phyloP scores from a whole-genome alignment of 2,113 vertebrate species.

The Colinus virginianus region DNA sequence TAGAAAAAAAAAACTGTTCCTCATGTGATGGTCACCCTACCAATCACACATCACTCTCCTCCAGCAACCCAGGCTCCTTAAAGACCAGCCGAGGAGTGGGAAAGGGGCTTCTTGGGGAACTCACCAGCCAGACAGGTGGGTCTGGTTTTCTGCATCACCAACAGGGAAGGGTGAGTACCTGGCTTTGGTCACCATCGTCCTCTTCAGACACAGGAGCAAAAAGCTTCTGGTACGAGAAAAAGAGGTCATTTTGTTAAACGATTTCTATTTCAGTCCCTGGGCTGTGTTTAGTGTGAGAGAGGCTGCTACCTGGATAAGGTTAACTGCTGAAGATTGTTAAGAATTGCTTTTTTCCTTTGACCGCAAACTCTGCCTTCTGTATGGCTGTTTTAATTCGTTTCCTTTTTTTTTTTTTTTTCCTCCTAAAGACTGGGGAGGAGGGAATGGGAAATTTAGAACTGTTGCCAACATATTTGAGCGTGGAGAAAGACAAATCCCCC shows the following conservation, averaged over 20 bases:
- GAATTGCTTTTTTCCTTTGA: not conserved
- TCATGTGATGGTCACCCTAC: conserved; percentile 70
- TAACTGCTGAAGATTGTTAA: conserved; percentile 31
- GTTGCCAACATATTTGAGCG: not conserved
- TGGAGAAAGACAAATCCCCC: not conserved
- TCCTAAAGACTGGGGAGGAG: conserved; percentile 2
- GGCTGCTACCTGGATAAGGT: conserved; percentile 24
- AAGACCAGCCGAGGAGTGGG: not conserved
- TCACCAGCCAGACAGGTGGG: not conserved
- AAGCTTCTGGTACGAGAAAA: not conserved
- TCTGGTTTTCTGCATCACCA: not conserved
- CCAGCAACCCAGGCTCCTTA: conserved; percentile 42
- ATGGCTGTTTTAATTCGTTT: conserved; percentile 23
- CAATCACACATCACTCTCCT: conserved; percentile 64
- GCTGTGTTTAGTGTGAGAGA: not conserved
- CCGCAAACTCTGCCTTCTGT: not conserved
- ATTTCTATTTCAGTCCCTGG: not conserved
- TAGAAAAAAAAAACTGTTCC: conserved; percentile 51
- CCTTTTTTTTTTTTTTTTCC: not conserved
- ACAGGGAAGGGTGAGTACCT: conserved; percentile 29
- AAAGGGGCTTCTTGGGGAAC: not conserved
- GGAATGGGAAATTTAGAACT: not conserved
- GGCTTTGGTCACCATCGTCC: not conserved
- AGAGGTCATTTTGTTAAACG: not conserved
- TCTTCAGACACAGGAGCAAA: not conserved